Base-by-base conservation (phyloP, 2,113 vertebrate species). In the Eulemur rufifrons region DNA sequence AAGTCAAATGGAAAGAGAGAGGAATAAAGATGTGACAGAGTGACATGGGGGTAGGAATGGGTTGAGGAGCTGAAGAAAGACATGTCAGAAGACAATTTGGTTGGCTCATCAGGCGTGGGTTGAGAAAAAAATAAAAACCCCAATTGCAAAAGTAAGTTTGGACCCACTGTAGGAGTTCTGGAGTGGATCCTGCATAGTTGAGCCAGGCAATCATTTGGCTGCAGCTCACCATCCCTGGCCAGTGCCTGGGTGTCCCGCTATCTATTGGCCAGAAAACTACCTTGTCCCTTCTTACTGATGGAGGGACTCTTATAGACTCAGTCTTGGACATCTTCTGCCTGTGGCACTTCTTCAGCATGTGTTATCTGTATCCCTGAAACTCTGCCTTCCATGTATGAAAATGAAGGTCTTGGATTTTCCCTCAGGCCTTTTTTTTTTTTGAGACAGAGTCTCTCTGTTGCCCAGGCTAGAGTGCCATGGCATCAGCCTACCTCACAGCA, bases 161-260 rank as follows among this genome's bases (percentile, higher is more conserved):
- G 47, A 21, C 3, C 23, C 37, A 2, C 37, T 0, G 21, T 69
- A 37, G 50, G 63, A 77, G 73, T 69, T 77, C 37, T 63, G 47
- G 13, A 47, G 4, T 29, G 12, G 42, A n/a, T 42, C 39, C 82
- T 59, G 34, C 39, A 14, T 8, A 39, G 45, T 9, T 39, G 45
- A 54, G 80, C 37, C 34, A 15, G 9, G 14, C 45, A 18, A 2
- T 45, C 61, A 13, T 52, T 83, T 9, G 47, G 12, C 27, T 14
- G 64, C 12, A 23, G 50, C 6, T n/a, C 3, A 1, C 8, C n/a
- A 37, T 37, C 54, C 39, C 54, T 34, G 54, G 47, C 47, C 3
- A 7, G 14, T 18, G 29, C 66, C n/a, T n/a, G 11, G 4, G 39
- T 50, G 0, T 11, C n/a, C 6, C 6, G 29, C 63, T 34, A 0